Percentiles rank a stretch among this genome's conserved stretches.
Evolutionary conservation across 1,140 invertebrate genomes (phyloP).

Genomic region (Danaus melanippus): DNA sequence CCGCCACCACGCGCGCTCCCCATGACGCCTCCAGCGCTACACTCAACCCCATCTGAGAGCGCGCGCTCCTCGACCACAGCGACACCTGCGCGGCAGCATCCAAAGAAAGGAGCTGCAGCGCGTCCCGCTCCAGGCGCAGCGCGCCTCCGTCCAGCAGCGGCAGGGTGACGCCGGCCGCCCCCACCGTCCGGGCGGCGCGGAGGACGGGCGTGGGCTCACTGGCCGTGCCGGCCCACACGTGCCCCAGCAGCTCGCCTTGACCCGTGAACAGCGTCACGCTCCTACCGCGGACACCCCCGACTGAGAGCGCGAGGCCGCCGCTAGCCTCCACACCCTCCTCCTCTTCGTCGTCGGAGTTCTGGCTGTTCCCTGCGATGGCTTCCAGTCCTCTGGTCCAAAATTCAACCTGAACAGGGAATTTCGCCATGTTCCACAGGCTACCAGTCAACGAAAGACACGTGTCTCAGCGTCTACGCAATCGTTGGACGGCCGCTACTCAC

Average conservation of each 20-base stretch:
- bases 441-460: too few species aligned
- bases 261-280: background rate
- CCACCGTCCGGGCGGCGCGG: conserved; percentile 27
- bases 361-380: conserved; percentile 24
- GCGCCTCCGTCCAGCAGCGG: conserved; percentile 25
- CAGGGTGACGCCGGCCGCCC: conserved; percentile 3
- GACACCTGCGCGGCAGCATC: conserved; percentile 36
- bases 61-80: conserved; percentile 39
- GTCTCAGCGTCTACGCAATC: too few species aligned
- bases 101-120: conserved; percentile 24
- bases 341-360: conserved; percentile 1
- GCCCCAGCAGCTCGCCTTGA: conserved; percentile 40
- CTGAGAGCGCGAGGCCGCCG: conserved; percentile 31
- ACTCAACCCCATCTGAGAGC: conserved; percentile 23
- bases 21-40: conserved; percentile 21
- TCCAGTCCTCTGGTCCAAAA: conserved; percentile 40
- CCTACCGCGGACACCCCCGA: conserved; percentile 25
- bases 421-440: too few species aligned
- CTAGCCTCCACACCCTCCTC: conserved; percentile 12
- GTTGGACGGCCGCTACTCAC: conserved; percentile 5
- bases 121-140: conserved; percentile 17
- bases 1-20: conserved; percentile 12
- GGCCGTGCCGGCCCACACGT: conserved; percentile 46
- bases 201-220: conserved; percentile 36
- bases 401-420: conserved; percentile 25